A percentile compares a stretch with the other conserved stretches of the same genome.
These are phyloP conservation scores for Malurus leucopterus DNA, from an alignment of 2,797 vertebrate species.

Conservation along the genomic window DNA sequence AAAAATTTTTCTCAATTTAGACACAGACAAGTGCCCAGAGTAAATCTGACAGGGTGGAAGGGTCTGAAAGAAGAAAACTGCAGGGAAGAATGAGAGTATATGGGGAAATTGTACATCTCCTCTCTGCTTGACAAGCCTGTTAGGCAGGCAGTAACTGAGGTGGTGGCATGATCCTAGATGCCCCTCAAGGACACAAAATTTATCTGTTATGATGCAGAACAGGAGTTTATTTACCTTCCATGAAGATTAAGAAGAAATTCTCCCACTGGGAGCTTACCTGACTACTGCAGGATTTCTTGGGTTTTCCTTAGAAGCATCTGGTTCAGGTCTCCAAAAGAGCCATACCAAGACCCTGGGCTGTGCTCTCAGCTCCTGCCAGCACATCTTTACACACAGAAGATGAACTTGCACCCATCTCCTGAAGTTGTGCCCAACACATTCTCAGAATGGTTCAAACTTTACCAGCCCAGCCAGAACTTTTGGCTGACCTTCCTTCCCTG, in stretches of 20 bases:
- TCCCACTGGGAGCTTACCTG: not conserved
- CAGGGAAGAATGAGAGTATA: no score
- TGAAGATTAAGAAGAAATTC: not conserved
- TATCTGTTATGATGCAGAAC: not conserved
- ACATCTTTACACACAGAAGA: not conserved
- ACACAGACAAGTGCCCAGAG: not conserved
- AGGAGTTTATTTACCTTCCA: not conserved
- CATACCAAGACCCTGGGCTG: not conserved
- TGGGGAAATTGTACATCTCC: not conserved
- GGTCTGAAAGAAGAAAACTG: not conserved
- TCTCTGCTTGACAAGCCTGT: not conserved
- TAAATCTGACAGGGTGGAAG: not conserved
- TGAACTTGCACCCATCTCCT: not conserved
- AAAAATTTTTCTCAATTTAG: not conserved
- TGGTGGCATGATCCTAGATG: not conserved
- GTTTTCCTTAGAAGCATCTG: not conserved
- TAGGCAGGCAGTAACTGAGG: not conserved
- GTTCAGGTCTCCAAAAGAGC: not conserved
- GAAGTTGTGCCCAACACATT: not conserved
- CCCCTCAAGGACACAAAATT: not conserved
- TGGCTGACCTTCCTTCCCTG: not conserved
- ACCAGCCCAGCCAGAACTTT: not conserved
- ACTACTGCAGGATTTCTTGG: not conserved
- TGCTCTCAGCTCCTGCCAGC: not conserved
- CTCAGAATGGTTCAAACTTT: not conserved